Percentiles rank a stretch among this genome's conserved stretches.
phyloP scores from a whole-genome alignment of 2,113 vertebrate species.

The Colaptes auratus region DNA sequence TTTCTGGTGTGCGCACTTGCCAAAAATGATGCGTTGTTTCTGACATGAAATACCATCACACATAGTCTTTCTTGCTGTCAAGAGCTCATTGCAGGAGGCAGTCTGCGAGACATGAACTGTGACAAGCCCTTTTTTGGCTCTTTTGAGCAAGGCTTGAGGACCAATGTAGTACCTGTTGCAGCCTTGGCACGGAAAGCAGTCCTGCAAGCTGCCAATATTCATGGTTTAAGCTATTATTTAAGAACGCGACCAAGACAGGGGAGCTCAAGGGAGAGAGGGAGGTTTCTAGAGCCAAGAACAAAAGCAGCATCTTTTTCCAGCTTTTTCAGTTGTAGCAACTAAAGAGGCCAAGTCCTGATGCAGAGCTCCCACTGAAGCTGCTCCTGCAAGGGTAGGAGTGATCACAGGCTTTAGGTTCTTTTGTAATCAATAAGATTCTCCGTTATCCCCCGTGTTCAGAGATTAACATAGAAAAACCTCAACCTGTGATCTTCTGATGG shows the following conservation, averaged over 20 bases:
- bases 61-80: neutral
- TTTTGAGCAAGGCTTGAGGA: neutral
- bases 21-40: neutral
- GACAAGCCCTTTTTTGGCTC: neutral
- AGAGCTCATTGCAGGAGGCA: neutral
- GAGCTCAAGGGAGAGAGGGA: neutral
- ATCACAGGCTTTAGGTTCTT: neutral
- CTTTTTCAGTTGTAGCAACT: neutral
- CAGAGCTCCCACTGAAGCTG: neutral
- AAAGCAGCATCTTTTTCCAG: conserved; percentile 52
- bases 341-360: neutral
- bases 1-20: conserved; percentile 26
- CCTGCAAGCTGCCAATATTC: conserved; percentile 29
- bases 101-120: neutral
- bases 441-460: neutral
- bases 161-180: neutral
- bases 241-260: neutral
- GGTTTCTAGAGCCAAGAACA: conserved; percentile 71
- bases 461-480: neutral
- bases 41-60: neutral
- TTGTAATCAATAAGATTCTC: neutral
- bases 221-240: conserved; percentile 27
- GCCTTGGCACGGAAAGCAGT: neutral
- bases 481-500: neutral
- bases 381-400: neutral